A percentile compares a stretch with the other conserved stretches of the same genome.
These are phyloP conservation scores for Albula glossodonta DNA, from an alignment of 2,113 vertebrate species.

Conservation along the genomic window DNA sequence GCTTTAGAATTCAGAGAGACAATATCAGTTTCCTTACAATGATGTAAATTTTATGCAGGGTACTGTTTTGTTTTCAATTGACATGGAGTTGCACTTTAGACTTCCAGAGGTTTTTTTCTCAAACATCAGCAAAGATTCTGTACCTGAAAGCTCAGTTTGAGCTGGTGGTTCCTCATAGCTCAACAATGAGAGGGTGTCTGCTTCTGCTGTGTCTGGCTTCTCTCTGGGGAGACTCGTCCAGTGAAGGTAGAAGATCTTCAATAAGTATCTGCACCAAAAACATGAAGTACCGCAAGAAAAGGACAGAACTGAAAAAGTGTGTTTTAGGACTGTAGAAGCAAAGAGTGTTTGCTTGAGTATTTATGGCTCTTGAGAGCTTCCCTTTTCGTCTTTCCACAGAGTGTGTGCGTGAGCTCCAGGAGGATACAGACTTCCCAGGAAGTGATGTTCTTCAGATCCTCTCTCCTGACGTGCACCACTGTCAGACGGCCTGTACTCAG, in stretches of 20 bases:
- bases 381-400: conserved; percentile 27
- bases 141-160: too few species aligned
- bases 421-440: conserved; percentile 55
- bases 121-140: too few species aligned
- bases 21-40: too few species aligned
- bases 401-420: conserved; percentile 29
- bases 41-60: too few species aligned
- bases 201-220: conserved; percentile 5
- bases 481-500: conserved; percentile 60
- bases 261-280: neutral
- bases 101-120: too few species aligned
- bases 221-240: neutral
- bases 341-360: neutral
- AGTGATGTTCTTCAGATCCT: conserved; percentile 44
- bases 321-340: neutral
- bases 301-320: neutral
- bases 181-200: conserved; percentile 22
- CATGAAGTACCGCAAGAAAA: neutral
- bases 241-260: conserved; percentile 6
- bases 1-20: too few species aligned
- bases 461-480: conserved; percentile 53
- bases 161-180: too few species aligned
- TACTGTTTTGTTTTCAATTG: too few species aligned
- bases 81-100: too few species aligned
- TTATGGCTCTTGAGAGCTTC: neutral